A percentile compares a stretch with the other conserved stretches of the same genome.
Evolutionary conservation across 2,113 vertebrate genomes (phyloP).

Genomic region (Chamaetylas fuelleborni): DNA sequence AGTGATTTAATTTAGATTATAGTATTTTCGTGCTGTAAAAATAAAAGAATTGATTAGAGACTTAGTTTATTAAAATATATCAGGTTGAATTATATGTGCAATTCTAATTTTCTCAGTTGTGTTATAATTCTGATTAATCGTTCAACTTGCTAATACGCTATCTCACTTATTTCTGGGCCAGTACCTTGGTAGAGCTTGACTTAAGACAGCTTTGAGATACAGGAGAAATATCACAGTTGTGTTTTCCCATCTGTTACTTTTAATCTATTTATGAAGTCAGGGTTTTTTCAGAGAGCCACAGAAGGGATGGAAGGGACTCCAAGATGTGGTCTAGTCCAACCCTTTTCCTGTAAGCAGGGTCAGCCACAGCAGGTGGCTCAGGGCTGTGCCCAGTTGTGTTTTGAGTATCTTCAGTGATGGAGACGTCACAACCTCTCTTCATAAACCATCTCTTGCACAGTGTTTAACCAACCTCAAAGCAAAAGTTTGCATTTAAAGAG

Average conservation of each 20-base stretch:
- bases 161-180: neutral
- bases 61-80: neutral
- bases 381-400: neutral
- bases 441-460: neutral
- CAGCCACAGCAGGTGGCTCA: neutral
- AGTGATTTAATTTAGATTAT: neutral
- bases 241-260: neutral
- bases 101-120: neutral
- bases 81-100: neutral
- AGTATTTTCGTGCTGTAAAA: neutral
- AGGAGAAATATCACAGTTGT: neutral
- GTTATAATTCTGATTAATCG: neutral
- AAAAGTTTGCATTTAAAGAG: neutral
- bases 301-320: neutral
- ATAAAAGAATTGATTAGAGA: neutral
- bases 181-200: neutral
- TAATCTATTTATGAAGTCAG: neutral
- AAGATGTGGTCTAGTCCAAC: neutral
- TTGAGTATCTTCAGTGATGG: neutral
- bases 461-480: neutral
- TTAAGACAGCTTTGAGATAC: neutral
- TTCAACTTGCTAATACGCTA: neutral
- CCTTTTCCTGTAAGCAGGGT: neutral
- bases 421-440: neutral
- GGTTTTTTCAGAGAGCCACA: neutral